Evolutionary conservation across 2,888 invertebrate genomes (phyloP), one percentile per base, ranked within the genome.

Genomic region (Ornithoptera alexandrae): DNA sequence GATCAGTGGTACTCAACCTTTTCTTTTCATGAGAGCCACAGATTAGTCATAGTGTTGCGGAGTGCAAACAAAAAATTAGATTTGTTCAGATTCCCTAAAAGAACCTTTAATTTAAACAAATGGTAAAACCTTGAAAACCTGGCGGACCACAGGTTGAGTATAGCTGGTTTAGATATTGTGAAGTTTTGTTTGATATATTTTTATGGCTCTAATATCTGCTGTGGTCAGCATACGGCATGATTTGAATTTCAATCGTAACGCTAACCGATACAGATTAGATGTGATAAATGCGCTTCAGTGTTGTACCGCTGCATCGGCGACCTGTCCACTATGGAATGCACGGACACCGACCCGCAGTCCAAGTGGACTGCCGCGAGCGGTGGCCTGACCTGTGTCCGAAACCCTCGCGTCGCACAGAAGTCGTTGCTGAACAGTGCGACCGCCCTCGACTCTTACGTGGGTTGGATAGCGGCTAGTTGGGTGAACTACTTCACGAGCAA

Each of bases 301-400:
- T 83, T 93, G 82, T 86, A 79, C 78, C 91, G 93, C 82, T 93
- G 93, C 87, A 88, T 93, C 84, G 92, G 92, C 71, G 91, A 93
- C 82, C 87, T 93, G 72, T 88, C 91, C 53, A 83, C 84, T 73
- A 88, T 81, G 77, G 88, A 74, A 82, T 90, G 86, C 82, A 82
- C 83, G 77, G 78, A 79, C 67, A 90, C 77, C 78, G 85, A 90
- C 69, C 81, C 88, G 67, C 87, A 93, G 63, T 65, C 71, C 63
- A 71, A 64, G 61, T 59, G 78, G 57, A 70, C 68, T 71, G 71
- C 67, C 72, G 75, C 70, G 62, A 5, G 62, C 71, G 68, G 77
- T 65, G 69, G 79, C 87, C 77, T 84, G 50, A 82, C 78, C 66
- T 92, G 92, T 79, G 82, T 88, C 74, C 78, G 84, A 68, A 82